Base-by-base conservation (phyloP, 2,113 vertebrate species). In the Balaenoptera acutorostrata region DNA sequence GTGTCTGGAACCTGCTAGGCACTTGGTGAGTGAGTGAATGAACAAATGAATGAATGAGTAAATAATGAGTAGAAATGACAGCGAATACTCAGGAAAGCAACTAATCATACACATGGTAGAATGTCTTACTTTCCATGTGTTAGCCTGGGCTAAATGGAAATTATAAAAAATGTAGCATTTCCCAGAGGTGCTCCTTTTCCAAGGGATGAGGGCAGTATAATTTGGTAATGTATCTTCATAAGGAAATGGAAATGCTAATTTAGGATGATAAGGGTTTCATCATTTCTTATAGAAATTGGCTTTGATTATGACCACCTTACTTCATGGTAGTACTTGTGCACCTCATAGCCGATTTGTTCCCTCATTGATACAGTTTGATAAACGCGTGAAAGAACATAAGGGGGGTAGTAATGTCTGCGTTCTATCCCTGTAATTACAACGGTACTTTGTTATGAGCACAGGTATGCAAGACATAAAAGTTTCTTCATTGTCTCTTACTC, bases 31-130 rank as follows among this genome's bases (percentile, higher is more conserved):
- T 55, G 74, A 95, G n/a, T 63, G 64, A 94, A 85, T 4, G 12
- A 88, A 82, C 29, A 80, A 89, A 88, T 29, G 72, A 92, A 92
- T 64, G 41, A 69, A 63, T 61, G 87, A 64, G 57, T 87, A 92
- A 91, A 90, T 69, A 81, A 36, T 82, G 64, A 96, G 36, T 81
- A 68, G 93, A 94, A 92, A 96, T 82, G 66, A 90, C n/a, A 81
- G 44, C 10, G n/a, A 85, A 96, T 91, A 86, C 71, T 93, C 84
- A 71, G 52, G 68, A 52, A 95, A 61, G 64, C 46, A 57, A 52
- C 92, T 66, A 87, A 69, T 78, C 96, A 29, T 55, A 68, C 8
- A 18, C 36, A 27, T 72, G 61, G 27, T 84, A 82, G 92, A 96
- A 88, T 11, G 21, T 68, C 46, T 94, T 75, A 72, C 29, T 63